Percentiles rank a stretch among this genome's conserved stretches.
These are phyloP conservation scores for Tragelaphus buxtoni DNA, from an alignment of 2,113 vertebrate genomes.

Conservation along the genomic window DNA sequence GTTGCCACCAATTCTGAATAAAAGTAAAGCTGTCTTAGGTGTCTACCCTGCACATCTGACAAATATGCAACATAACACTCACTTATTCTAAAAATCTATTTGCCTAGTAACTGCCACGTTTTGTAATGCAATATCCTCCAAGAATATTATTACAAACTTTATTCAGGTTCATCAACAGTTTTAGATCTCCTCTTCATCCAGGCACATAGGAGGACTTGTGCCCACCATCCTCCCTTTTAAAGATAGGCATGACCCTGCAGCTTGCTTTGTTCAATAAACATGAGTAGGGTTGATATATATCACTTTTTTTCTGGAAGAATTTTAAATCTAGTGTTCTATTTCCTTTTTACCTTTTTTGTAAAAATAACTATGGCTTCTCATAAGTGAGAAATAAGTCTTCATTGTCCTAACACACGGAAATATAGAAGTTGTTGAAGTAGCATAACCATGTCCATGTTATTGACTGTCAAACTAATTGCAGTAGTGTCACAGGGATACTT, in stretches of 20 bases:
- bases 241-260: background rate
- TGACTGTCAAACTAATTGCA: background rate
- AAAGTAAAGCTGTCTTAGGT: background rate
- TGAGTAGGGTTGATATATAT: background rate
- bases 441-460: background rate
- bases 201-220: background rate
- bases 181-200: background rate
- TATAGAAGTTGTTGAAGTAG: background rate
- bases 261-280: background rate
- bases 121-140: background rate
- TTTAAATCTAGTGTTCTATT: background rate
- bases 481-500: background rate
- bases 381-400: background rate
- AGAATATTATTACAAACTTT: background rate
- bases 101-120: background rate
- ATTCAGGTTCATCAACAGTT: background rate
- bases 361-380: background rate
- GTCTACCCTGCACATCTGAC: background rate
- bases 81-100: background rate
- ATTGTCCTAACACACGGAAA: background rate
- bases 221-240: background rate
- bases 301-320: background rate
- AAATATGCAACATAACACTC: background rate
- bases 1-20: background rate
- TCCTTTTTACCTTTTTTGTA: background rate